Evolutionary conservation across 2,888 invertebrate genomes (phyloP), one percentile per base, ranked within the genome.

Genomic region (Volucella inanis): DNA sequence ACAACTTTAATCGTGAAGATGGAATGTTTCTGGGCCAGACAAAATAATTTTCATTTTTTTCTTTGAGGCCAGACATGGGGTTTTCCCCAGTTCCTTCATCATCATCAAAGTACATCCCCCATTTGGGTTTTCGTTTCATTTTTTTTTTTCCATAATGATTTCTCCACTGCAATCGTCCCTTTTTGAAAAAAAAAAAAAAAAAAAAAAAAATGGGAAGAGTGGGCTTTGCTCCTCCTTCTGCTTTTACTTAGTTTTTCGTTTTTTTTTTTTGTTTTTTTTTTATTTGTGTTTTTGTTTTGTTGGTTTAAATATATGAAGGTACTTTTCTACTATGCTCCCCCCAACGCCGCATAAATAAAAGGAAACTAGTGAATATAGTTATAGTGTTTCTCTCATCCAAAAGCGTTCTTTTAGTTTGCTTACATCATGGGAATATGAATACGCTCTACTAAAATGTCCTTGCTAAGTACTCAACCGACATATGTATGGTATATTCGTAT

Each of bases 1-100:
- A 65, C 54, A 49, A 74, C 81, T 82, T 86, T 86, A 86, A 86
- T 86, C 82, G 86, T 86, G 74, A 77, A 86, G 86, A 86, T 86
- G 86, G 86, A 86, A 86, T 77, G 86, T 86, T 86, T 86, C 86
- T 86, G 86, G 86, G 86, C 82, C 86, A 86, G 86, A 86, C 86
- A 70, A 86, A 81, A 76, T 86, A 55, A 77, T 81, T 86, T 86
- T 68, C 50, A 50, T 74, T 82, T 79, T 78, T 71, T 72, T 59
- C 61, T 78, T 76, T 47, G 65, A 77, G 80, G 81, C 78, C 81
- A 76, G 85, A 85, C 85, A 52, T 76, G 75, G 80, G 80, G 85
- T 71, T 85, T 85, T 81, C 85, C 80, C 81, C 76, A 85, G 81
- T 85, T 81, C 72, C 76, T 81, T 62, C 84, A 67, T 85, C 84